Percentiles rank a stretch among this genome's conserved stretches.
These are phyloP conservation scores for Argyresthia goedartella DNA, from an alignment of 2,888 invertebrate genomes.

Conservation along the genomic window DNA sequence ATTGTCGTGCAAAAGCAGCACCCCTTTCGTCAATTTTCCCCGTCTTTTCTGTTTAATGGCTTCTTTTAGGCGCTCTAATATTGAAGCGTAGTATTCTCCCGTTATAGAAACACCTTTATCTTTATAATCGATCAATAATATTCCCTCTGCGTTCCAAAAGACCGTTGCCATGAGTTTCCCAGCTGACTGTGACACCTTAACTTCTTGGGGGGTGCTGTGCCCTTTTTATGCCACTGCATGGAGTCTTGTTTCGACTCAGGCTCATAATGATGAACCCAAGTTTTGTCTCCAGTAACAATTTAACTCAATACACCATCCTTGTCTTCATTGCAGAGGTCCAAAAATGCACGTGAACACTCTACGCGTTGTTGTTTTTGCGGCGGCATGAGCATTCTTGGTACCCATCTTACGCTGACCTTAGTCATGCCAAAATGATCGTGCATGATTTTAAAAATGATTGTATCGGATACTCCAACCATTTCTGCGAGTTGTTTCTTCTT, in stretches of 20 bases:
- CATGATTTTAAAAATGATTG: not conserved
- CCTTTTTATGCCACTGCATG: slow-evolving; percentile 13
- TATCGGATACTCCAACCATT: not conserved
- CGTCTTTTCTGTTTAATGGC: slow-evolving; percentile 11
- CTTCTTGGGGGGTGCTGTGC: slow-evolving; percentile 14
- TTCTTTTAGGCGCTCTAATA: slow-evolving; percentile 8
- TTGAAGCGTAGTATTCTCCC: too few relatives aligned
- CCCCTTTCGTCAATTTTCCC: slow-evolving; percentile 8
- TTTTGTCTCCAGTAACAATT: slow-evolving; percentile 11
- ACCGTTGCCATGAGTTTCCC: slow-evolving; percentile 18
- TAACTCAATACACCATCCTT: not conserved
- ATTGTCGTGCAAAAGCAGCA: slow-evolving; percentile 9
- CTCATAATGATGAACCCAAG: slow-evolving; percentile 10
- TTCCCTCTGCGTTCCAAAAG: slow-evolving; percentile 13
- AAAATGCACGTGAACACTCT: too few relatives aligned
- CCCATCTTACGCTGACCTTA: too few relatives aligned
- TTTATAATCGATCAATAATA: slow-evolving; percentile 10
- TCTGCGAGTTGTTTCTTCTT: too few relatives aligned
- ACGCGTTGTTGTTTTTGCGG: too few relatives aligned
- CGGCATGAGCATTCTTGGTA: too few relatives aligned
- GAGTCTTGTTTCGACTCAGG: slow-evolving; percentile 8
- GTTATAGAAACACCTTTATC: slow-evolving; percentile 6
- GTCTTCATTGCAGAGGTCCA: not conserved
- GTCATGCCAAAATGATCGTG: too few relatives aligned
- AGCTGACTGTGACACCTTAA: slow-evolving; percentile 12